These are phyloP conservation scores for Alethe castanea DNA, from an alignment of 2,113 vertebrate genomes.

Conservation along the genomic window DNA sequence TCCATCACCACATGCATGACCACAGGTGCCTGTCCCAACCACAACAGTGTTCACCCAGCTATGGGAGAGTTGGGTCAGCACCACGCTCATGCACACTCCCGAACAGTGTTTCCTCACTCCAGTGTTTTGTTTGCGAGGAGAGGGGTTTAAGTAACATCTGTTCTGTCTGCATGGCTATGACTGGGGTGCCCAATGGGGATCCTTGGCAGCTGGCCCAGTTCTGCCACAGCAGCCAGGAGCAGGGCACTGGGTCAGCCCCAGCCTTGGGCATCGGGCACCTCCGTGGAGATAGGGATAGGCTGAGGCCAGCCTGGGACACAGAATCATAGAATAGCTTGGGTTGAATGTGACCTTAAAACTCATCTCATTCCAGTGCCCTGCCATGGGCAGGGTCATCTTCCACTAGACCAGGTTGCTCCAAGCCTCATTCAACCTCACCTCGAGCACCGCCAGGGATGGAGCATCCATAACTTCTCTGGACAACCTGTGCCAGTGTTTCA, in stretches of 20 bases:
- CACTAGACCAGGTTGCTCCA: not conserved
- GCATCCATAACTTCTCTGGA: not conserved
- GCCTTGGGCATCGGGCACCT: not conserved
- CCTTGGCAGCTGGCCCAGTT: not conserved
- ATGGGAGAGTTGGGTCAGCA: not conserved
- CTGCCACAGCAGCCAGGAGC: not conserved
- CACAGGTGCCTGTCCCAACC: not conserved
- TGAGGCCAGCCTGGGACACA: not conserved
- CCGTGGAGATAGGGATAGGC: not conserved
- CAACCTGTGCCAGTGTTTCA: not conserved
- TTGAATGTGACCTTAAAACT: not conserved
- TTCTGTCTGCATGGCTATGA: not conserved
- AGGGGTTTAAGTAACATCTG: not conserved
- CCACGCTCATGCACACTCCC: not conserved
- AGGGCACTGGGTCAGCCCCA: not conserved
- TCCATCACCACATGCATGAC: not conserved
- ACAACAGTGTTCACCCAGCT: not conserved
- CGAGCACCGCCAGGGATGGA: not conserved
- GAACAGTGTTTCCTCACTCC: not conserved
- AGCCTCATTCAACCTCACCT: not conserved
- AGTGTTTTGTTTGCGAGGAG: not conserved
- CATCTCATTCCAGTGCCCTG: not conserved
- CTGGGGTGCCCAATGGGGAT: accelerated
- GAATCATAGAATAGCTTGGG: not conserved
- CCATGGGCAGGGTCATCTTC: not conserved